Conservation (phyloP, 2,113 vertebrate species). For the Gavialis gangeticus region DNA sequence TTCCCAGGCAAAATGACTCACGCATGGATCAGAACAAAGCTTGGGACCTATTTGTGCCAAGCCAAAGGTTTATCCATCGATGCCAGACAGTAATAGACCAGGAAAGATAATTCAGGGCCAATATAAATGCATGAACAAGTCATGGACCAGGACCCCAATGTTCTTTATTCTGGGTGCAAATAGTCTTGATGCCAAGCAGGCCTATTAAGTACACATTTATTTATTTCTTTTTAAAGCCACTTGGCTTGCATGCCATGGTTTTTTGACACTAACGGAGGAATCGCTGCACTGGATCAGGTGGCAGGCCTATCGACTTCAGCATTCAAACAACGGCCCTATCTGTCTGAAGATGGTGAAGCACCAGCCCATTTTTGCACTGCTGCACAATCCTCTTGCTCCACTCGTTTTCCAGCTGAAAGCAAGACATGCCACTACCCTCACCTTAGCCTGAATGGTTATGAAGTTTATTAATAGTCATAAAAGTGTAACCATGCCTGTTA, state of each 20-base stretch:
- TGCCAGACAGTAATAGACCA: background rate
- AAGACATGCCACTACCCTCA: background rate
- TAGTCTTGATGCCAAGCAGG: background rate
- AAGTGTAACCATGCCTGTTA: background rate
- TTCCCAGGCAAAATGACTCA: background rate
- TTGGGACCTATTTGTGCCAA: background rate
- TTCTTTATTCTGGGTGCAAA: background rate
- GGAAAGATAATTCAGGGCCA: background rate
- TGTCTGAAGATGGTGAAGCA: background rate
- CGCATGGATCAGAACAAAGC: constrained; percentile 43
- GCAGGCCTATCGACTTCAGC: background rate
- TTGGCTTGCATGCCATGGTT: background rate
- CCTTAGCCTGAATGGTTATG: background rate
- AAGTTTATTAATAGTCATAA: background rate
- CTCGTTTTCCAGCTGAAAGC: background rate
- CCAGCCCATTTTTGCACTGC: background rate
- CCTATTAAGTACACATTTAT: background rate
- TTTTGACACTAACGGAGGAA: background rate
- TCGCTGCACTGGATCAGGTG: background rate
- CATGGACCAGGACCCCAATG: too few species aligned
- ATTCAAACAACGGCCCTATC: background rate
- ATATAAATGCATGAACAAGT: background rate
- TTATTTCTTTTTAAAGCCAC: background rate
- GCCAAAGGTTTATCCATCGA: background rate
- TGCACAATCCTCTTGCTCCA: background rate